A percentile compares a stretch with the other conserved stretches of the same genome.
Conservation (phyloP, 1,140 invertebrate species). For the Neodiprion pinetum region DNA sequence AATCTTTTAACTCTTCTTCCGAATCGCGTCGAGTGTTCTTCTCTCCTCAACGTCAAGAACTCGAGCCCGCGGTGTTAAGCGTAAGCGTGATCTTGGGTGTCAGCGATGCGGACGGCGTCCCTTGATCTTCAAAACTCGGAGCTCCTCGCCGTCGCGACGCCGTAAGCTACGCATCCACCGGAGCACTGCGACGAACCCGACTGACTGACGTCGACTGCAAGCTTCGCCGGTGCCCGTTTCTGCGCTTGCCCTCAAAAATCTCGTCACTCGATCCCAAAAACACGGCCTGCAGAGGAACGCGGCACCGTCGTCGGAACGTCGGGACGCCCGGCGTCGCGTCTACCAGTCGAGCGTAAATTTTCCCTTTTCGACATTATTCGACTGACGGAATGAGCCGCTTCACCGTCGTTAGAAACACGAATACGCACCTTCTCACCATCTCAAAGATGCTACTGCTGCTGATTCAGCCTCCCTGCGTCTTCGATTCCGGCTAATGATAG, state of each 20-base stretch:
- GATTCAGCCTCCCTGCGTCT: no score
- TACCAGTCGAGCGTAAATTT: background rate
- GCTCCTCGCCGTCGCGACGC: background rate
- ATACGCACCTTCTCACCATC: no score
- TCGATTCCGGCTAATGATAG: no score
- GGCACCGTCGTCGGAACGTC: background rate
- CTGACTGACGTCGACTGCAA: conserved; percentile 1
- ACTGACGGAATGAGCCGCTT: no score
- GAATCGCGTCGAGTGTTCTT: no score
- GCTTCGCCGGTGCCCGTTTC: background rate
- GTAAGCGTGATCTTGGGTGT: no score
- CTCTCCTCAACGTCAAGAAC: no score
- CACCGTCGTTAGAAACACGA: no score
- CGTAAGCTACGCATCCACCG: background rate
- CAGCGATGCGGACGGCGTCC: background rate
- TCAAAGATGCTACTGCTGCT: no score
- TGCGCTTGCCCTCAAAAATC: background rate
- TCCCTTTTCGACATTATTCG: background rate
- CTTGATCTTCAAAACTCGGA: background rate
- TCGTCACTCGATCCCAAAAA: background rate
- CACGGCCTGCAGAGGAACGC: background rate
- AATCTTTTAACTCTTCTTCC: no score
- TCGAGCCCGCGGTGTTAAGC: no score
- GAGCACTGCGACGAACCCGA: background rate
- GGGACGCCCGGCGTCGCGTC: background rate